phyloP scores from a whole-genome alignment of 2,888 invertebrate species.

The Rutpela maculata region DNA sequence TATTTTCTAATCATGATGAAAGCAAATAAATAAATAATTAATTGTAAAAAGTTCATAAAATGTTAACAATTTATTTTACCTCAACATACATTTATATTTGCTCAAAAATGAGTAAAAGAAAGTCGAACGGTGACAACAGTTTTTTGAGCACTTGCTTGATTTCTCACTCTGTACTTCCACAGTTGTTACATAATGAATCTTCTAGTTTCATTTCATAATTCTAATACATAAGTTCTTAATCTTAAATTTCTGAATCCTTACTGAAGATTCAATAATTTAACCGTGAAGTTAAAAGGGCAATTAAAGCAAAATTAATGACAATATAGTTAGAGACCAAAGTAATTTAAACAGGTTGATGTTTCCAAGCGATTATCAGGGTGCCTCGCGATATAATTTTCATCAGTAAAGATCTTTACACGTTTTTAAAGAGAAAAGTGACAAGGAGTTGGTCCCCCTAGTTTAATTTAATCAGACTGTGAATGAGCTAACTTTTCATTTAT shows the following conservation, averaged over 20 bases:
- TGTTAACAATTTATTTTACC: no score
- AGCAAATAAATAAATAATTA: no score
- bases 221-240: neutral
- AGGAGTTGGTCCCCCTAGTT: slow-evolving; percentile 63
- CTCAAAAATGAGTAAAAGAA: no score
- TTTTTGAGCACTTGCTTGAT: no score
- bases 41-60: no score
- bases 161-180: no score
- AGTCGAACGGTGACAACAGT: no score
- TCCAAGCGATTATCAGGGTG: slow-evolving; percentile 53
- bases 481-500: slow-evolving; percentile 70
- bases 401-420: slow-evolving; percentile 54
- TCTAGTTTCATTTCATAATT: no score
- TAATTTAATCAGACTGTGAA: slow-evolving; percentile 69
- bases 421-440: slow-evolving; percentile 59
- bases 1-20: no score
- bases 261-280: slow-evolving; percentile 26
- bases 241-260: neutral
- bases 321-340: slow-evolving; percentile 59
- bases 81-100: no score
- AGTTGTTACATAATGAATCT: no score
- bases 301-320: slow-evolving; percentile 58
- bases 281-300: slow-evolving; percentile 46
- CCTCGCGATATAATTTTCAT: slow-evolving; percentile 63
- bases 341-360: slow-evolving; percentile 61